Evolutionary conservation across 2,797 vertebrate genomes (phyloP).

Genomic region (Crotalus adamanteus): DNA sequence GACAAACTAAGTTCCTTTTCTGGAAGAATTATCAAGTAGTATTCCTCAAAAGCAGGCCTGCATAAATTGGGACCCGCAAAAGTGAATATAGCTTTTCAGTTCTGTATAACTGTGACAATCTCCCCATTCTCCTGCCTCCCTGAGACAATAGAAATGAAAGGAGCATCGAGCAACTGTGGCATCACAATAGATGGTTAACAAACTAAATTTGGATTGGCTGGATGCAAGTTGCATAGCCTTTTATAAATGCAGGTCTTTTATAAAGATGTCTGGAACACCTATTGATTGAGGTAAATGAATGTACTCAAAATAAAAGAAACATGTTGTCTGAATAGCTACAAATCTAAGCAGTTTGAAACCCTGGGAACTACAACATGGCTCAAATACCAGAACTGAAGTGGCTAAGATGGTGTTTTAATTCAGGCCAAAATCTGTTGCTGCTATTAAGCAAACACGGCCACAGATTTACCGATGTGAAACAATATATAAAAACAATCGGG

Average conservation of each 20-base stretch:
- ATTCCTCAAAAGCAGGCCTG: not conserved
- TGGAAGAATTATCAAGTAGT: not conserved
- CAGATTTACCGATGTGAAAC: conserved; percentile 31
- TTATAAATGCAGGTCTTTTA: not conserved
- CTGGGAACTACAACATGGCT: not conserved
- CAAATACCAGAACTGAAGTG: not conserved
- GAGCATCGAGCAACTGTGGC: not conserved
- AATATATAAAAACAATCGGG: not conserved
- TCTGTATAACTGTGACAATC: no score
- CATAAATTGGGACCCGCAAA: not conserved
- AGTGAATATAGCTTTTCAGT: not conserved
- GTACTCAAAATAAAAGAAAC: not conserved
- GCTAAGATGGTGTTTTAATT: not conserved
- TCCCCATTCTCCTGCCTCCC: not conserved
- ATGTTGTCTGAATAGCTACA: not conserved
- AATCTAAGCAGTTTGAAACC: not conserved
- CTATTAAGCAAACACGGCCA: conserved; percentile 2
- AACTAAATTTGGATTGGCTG: not conserved
- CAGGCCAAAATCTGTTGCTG: not conserved
- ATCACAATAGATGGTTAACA: not conserved
- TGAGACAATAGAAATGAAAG: not conserved
- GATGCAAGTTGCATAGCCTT: not conserved
- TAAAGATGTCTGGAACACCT: not conserved
- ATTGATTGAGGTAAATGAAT: not conserved
- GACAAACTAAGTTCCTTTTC: not conserved